A percentile compares a stretch with the other conserved stretches of the same genome.
Conservation (phyloP, 2,113 vertebrate species). For the Maccullochella peelii region DNA sequence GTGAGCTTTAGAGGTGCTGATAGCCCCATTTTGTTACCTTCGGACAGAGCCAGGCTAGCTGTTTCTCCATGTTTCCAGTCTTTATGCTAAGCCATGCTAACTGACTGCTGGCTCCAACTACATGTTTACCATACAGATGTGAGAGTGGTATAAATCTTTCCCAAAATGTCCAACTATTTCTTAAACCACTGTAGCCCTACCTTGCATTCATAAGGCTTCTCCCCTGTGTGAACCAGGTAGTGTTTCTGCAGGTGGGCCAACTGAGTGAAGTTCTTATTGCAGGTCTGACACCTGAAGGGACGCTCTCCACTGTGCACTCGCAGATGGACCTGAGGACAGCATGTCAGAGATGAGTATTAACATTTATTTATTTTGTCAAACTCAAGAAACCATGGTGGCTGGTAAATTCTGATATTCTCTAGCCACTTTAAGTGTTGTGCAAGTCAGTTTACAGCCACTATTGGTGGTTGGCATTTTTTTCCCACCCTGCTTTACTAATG, state of each 20-base stretch:
- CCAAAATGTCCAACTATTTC: neutral
- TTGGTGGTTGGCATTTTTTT: neutral
- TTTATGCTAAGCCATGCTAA: constrained; percentile 1
- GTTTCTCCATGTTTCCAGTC: neutral
- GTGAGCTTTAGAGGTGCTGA: neutral
- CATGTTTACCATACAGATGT: neutral
- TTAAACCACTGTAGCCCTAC: constrained; percentile 71
- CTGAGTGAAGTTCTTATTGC: constrained; percentile 95
- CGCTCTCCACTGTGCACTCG: constrained; percentile 96
- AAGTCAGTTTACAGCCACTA: neutral
- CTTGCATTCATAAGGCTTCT: constrained; percentile 96
- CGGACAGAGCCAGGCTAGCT: neutral
- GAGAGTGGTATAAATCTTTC: neutral
- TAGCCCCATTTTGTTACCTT: neutral
- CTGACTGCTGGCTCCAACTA: neutral
- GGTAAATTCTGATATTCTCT: neutral
- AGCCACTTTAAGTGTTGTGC: neutral
- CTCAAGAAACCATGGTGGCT: neutral
- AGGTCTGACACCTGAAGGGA: constrained; percentile 94
- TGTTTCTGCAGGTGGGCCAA: constrained; percentile 98
- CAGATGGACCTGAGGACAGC: constrained; percentile 91
- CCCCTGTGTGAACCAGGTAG: constrained; percentile 96
- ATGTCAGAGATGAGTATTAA: constrained; percentile 6
- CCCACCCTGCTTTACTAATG: neutral
- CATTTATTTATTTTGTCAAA: neutral